Evolutionary conservation across 2,888 invertebrate genomes (phyloP), one percentile per base, ranked within the genome.

Genomic region (Heliconius erato): DNA sequence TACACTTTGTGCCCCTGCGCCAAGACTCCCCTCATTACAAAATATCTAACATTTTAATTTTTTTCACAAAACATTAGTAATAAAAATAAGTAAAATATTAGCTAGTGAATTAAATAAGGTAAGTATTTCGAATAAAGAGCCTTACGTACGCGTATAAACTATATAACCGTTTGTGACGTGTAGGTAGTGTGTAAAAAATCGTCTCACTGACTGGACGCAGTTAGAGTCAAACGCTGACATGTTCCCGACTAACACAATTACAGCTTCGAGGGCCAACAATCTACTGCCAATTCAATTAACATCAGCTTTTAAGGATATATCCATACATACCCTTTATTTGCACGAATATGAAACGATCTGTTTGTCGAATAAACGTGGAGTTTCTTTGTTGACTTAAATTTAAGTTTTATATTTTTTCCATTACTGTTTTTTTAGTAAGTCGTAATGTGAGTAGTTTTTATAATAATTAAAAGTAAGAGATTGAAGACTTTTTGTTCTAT

Each of bases 271-370:
- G 88, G 91, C 91, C 92, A 91, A 94, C 94, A 94, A 95, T 95
- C 95, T 92, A 94, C 92, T 92, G 91, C 92, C 92, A 91, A 95
- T 94, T 94, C 92, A 94, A 95, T 95, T 94, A 95, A 91, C 94
- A 93, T 92, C 92, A 92, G 91, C 93, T 93, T 94, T 94, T 94
- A 93, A 93, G 80, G 76, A 74, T 71, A 79, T 65, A 82, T 71
- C 79, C 74, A 68, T 71, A 77, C 11, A 74, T 78, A 81, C 32
- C 89, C 71, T 49, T 78, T 77, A 49, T 71, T 81, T 71, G 63
- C 54, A 28, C 54, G 49, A 71, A 76, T 77, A 81, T 78, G 65
- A 72, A 63, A 81, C 77, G 77, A 32, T 71, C 65, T 81, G 26
- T 81, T 81, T 78, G 81, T 65, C 71, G 68, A 78, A 78, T 44